A percentile compares a stretch with the other conserved stretches of the same genome.
Evolutionary conservation across 2,888 invertebrate genomes (phyloP).

Genomic region (Pseudococcus longispinus): DNA sequence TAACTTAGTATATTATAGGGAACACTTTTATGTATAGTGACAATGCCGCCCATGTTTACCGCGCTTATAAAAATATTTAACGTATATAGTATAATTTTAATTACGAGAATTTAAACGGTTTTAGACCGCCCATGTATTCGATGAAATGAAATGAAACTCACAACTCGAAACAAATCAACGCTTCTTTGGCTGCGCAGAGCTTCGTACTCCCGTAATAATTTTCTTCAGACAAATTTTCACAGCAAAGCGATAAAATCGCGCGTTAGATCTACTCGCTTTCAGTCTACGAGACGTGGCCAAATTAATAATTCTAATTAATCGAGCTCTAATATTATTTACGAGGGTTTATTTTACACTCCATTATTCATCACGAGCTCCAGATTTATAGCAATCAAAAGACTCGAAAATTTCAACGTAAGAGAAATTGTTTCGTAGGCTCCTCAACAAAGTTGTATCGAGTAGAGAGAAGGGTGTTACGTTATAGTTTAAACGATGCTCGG

Average conservation of each 20-base stretch:
- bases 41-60: neutral
- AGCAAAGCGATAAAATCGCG: neutral
- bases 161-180: neutral
- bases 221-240: neutral
- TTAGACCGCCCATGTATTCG: constrained; percentile 12
- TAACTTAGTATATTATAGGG: neutral
- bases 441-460: neutral
- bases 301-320: neutral
- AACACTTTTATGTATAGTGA: neutral
- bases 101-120: constrained; percentile 11
- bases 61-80: constrained; percentile 3
- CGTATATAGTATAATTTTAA: neutral
- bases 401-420: neutral
- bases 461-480: neutral
- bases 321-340: neutral
- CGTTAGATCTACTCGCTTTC: neutral
- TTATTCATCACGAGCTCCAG: neutral
- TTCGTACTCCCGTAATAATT: neutral
- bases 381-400: neutral
- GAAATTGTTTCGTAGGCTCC: neutral
- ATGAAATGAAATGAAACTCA: neutral
- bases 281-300: neutral
- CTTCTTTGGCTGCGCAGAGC: neutral
- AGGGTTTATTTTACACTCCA: neutral
- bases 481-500: neutral